These are phyloP conservation scores for Scylla paramamosain DNA, from an alignment of 1,140 invertebrate genomes.

Conservation along the genomic window DNA sequence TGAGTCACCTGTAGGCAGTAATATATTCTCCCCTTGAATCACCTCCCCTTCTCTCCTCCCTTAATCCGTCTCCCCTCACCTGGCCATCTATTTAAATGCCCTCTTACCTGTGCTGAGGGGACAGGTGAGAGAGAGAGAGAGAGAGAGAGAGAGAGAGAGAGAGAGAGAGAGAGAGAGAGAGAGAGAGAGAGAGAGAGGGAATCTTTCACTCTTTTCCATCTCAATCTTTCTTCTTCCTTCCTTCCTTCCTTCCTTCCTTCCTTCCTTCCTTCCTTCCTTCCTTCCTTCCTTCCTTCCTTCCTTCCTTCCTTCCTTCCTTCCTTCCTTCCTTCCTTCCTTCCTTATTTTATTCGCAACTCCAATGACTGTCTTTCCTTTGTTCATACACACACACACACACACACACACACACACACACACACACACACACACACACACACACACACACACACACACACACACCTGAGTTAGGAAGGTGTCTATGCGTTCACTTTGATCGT, in stretches of 20 bases:
- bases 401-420: background rate
- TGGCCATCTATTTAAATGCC: background rate
- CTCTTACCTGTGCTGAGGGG: background rate
- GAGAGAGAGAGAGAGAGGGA: too few relatives aligned
- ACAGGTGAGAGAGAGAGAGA: background rate
- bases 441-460: constrained; percentile 20
- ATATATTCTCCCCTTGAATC: background rate
- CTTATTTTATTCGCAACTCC: too few relatives aligned
- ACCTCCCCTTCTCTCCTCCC: background rate
- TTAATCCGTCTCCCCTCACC: background rate
- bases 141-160: too few relatives aligned
- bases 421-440: constrained; percentile 11
- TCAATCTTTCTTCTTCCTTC: background rate
- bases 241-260: background rate
- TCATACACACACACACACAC: background rate
- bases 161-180: too few relatives aligned
- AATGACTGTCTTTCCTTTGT: too few relatives aligned
- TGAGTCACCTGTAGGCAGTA: background rate
- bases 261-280: background rate
- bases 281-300: background rate
- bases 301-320: background rate
- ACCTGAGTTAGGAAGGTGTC: background rate
- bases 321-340: too few relatives aligned
- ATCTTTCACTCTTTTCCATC: background rate
- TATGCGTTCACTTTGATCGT: background rate